A percentile compares a stretch with the other conserved stretches of the same genome.
phyloP scores from a whole-genome alignment of 2,888 invertebrate species.

The Athetis lepigone region DNA sequence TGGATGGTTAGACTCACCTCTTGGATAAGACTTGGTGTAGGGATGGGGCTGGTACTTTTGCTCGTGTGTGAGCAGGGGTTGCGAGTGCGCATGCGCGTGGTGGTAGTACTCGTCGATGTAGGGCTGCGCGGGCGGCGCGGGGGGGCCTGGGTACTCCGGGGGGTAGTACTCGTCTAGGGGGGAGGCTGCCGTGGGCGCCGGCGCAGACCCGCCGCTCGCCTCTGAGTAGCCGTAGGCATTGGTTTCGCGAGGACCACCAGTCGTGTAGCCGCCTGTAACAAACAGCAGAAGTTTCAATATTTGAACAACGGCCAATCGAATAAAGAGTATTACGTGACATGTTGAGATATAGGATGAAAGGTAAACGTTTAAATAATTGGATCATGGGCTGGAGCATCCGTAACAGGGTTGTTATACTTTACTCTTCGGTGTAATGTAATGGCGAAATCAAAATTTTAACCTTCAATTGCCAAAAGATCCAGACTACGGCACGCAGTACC shows the following conservation, averaged over 20 bases:
- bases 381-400: not conserved
- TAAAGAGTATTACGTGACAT: not conserved
- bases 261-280: slow-evolving; percentile 89
- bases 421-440: not conserved
- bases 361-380: not conserved
- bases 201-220: slow-evolving; percentile 78
- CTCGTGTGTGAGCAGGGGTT: slow-evolving; percentile 90
- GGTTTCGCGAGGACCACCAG: slow-evolving; percentile 89
- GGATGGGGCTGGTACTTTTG: slow-evolving; percentile 93
- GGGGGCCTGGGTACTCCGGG: slow-evolving; percentile 85
- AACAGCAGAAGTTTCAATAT: slow-evolving; percentile 17
- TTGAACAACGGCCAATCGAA: not conserved
- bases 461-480: not conserved
- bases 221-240: slow-evolving; percentile 88
- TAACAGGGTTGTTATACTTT: not conserved
- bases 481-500: too few relatives aligned
- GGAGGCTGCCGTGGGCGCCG: slow-evolving; percentile 83
- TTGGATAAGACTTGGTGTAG: slow-evolving; percentile 93
- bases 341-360: too few relatives aligned
- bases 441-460: too few relatives aligned
- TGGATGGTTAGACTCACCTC: slow-evolving; percentile 90
- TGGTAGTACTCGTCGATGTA: slow-evolving; percentile 94
- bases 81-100: slow-evolving; percentile 93
- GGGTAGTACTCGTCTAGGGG: slow-evolving; percentile 90
- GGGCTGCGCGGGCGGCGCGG: slow-evolving; percentile 90